A percentile compares a stretch with the other conserved stretches of the same genome.
Conservation (phyloP, 1,140 invertebrate genomes). For the Idris sp. region DNA sequence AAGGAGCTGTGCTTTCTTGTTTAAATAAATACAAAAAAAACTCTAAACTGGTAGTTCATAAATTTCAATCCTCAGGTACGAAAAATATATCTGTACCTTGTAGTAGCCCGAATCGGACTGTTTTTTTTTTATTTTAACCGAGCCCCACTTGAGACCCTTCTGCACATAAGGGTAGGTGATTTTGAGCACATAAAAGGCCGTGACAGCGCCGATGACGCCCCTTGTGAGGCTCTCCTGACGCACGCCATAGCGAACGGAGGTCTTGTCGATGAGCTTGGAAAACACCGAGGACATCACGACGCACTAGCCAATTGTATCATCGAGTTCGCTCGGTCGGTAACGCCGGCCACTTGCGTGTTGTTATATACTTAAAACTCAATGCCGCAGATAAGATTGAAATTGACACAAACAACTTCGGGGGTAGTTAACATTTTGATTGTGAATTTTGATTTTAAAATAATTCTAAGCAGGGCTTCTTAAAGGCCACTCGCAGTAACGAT, state of each 20-base stretch:
- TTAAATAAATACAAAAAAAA: too few relatives aligned
- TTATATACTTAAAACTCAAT: conserved; percentile 18
- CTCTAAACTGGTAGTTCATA: too few relatives aligned
- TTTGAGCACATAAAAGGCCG: conserved; percentile 77
- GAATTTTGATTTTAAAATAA: too few relatives aligned
- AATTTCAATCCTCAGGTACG: too few relatives aligned
- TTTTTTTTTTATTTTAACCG: conserved; percentile 51
- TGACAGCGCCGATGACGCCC: conserved; percentile 79
- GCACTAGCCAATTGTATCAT: conserved; percentile 48
- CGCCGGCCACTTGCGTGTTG: conserved; percentile 21
- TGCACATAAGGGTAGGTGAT: conserved; percentile 75
- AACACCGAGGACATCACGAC: conserved; percentile 82
- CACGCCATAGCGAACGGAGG: conserved; percentile 79
- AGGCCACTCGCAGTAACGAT: too few relatives aligned
- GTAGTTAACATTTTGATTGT: neutral
- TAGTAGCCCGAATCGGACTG: conserved; percentile 17
- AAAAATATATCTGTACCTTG: too few relatives aligned
- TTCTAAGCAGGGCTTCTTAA: too few relatives aligned
- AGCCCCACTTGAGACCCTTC: conserved; percentile 65
- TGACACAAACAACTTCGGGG: conserved; percentile 17
- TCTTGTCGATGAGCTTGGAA: conserved; percentile 82
- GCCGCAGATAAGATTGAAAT: too few relatives aligned
- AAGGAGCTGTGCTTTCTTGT: too few relatives aligned
- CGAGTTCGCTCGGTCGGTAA: conserved; percentile 50
- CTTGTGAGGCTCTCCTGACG: conserved; percentile 80